A percentile compares a stretch with the other conserved stretches of the same genome.
Conservation (phyloP, 2,888 invertebrate species). For the Harpagoxenus sublaevis region DNA sequence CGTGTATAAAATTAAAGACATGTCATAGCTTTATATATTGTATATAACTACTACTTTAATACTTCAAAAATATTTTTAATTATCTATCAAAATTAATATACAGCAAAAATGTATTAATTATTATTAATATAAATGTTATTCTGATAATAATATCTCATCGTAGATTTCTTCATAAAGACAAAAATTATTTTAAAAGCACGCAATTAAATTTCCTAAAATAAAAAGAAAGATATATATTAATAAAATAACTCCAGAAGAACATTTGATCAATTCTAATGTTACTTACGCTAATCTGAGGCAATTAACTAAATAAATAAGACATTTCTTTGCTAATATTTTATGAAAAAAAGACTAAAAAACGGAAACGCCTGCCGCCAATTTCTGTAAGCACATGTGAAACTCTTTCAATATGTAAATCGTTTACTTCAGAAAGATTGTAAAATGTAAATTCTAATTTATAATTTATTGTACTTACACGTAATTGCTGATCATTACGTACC, state of each 20-base stretch:
- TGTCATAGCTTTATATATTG: background rate
- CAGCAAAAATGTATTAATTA: background rate
- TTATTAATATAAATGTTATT: background rate
- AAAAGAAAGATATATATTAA: slow-evolving; percentile 32
- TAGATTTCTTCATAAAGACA: slow-evolving; percentile 57
- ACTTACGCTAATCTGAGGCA: background rate
- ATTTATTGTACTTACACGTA: slow-evolving; percentile 24
- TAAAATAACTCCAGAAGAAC: background rate
- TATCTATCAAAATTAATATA: slow-evolving; percentile 1
- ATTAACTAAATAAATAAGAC: background rate
- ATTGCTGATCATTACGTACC: background rate
- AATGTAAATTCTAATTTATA: background rate
- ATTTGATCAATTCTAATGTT: slow-evolving; percentile 5
- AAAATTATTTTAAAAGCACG: slow-evolving; percentile 10
- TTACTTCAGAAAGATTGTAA: background rate
- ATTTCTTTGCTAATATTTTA: slow-evolving; percentile 1
- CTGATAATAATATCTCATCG: slow-evolving; percentile 52
- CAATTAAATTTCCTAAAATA: slow-evolving; percentile 62
- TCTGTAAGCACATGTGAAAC: slow-evolving; percentile 10
- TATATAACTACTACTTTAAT: background rate
- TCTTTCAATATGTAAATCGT: background rate
- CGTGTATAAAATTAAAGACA: background rate
- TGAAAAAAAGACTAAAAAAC: background rate
- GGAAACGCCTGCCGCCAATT: background rate
- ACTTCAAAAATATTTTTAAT: background rate